Evolutionary conservation across 2,797 vertebrate species (phyloP).

Genomic region (Oryzias sinensis): DNA sequence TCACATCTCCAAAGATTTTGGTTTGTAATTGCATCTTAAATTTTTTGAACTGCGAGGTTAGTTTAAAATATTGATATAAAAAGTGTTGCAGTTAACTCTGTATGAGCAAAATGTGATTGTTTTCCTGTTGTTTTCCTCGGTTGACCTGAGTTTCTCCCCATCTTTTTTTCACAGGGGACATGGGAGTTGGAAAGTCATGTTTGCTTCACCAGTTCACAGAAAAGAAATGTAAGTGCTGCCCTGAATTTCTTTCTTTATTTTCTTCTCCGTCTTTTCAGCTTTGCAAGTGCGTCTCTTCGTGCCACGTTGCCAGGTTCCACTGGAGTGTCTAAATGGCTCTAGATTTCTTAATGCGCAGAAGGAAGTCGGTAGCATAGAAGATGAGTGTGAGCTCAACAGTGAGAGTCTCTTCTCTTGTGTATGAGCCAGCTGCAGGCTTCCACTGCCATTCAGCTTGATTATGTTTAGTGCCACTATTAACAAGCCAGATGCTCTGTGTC

Average conservation of each 20-base stretch:
- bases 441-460: constrained; percentile 60
- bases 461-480: constrained; percentile 63
- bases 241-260: constrained; percentile 8
- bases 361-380: constrained; percentile 52
- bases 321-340: constrained; percentile 43
- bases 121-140: constrained; percentile 27
- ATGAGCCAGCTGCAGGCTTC: constrained; percentile 70
- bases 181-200: constrained; percentile 99
- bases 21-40: too few species aligned
- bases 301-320: constrained; percentile 53
- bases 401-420: constrained; percentile 59
- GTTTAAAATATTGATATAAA: constrained; percentile 12
- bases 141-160: constrained; percentile 43
- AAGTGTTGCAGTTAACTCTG: constrained; percentile 24
- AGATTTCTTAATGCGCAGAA: constrained; percentile 45
- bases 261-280: constrained; percentile 13
- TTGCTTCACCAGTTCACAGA: constrained; percentile 99
- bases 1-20: too few species aligned
- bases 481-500: constrained; percentile 65
- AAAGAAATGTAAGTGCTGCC: constrained; percentile 96
- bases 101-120: constrained; percentile 24
- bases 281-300: constrained; percentile 16
- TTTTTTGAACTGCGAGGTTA: too few species aligned
- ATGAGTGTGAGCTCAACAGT: constrained; percentile 51
- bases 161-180: constrained; percentile 83